A percentile compares a stretch with the other conserved stretches of the same genome.
Evolutionary conservation across 2,113 vertebrate genomes (phyloP).

Genomic region (Lagenorhynchus albirostris): DNA sequence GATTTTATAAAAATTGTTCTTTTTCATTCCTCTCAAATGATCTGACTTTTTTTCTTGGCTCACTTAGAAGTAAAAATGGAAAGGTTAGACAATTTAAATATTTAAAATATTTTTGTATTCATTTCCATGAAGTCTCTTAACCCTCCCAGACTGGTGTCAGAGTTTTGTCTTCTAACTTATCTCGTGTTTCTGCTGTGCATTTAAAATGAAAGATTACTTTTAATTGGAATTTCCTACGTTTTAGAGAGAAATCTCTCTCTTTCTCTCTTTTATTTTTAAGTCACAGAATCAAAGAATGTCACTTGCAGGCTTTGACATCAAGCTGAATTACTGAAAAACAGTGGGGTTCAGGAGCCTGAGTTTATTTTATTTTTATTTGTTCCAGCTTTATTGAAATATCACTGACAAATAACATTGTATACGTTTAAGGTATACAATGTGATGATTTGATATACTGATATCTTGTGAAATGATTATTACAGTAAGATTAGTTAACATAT

Average conservation of each 20-base stretch:
- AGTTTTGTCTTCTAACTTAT: not conserved
- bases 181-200: not conserved
- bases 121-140: not conserved
- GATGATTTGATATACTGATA: not conserved
- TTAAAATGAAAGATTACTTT: conserved; percentile 13
- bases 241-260: not conserved
- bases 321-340: not conserved
- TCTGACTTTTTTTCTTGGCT: not conserved
- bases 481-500: not conserved
- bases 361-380: not conserved
- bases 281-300: not conserved
- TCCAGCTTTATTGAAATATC: not conserved
- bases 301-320: not conserved
- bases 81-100: conserved; percentile 15
- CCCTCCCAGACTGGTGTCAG: not conserved
- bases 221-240: not conserved
- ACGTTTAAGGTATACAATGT: not conserved
- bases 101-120: conserved; percentile 41
- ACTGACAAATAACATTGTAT: not conserved
- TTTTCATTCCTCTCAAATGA: not conserved
- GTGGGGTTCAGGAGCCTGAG: not conserved
- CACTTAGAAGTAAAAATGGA: conserved; percentile 27
- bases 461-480: not conserved
- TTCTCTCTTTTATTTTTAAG: not conserved
- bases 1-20: not conserved